A percentile compares a stretch with the other conserved stretches of the same genome.
Conservation (phyloP, 2,888 invertebrate species). For the Lasioglossum figueresi region DNA sequence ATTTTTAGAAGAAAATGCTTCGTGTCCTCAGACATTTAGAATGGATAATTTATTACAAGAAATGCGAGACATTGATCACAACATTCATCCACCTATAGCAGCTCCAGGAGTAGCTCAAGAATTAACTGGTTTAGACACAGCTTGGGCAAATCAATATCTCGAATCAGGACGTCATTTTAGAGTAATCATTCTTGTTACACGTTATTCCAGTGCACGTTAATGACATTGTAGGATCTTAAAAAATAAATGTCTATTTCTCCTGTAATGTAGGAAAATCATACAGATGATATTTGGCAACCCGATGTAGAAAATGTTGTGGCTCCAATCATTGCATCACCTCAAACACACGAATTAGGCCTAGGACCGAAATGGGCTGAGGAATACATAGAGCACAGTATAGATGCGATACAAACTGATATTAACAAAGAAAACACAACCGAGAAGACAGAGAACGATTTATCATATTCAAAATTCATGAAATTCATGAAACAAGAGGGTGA, state of each 20-base stretch:
- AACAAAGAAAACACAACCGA: constrained; percentile 61
- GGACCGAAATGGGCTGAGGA: constrained; percentile 88
- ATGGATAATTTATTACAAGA: constrained; percentile 95
- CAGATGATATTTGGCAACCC: constrained; percentile 85
- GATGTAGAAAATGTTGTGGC: constrained; percentile 68
- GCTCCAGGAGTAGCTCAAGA: constrained; percentile 85
- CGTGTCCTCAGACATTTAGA: constrained; percentile 91
- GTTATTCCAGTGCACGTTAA: neutral
- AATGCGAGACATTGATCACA: constrained; percentile 91
- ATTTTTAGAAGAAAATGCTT: constrained; percentile 87
- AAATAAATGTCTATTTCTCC: constrained; percentile 54
- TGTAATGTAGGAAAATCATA: constrained; percentile 77
- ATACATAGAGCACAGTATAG: constrained; percentile 84
- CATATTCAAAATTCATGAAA: constrained; percentile 92
- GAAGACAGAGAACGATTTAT: constrained; percentile 84
- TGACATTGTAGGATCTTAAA: neutral
- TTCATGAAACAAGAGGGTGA: constrained; percentile 91
- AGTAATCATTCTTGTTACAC: constrained; percentile 73
- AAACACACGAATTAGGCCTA: constrained; percentile 83
- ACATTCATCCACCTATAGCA: constrained; percentile 83
- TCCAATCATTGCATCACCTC: constrained; percentile 55
- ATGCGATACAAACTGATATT: constrained; percentile 75
- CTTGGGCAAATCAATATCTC: constrained; percentile 86
- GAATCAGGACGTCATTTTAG: constrained; percentile 82
- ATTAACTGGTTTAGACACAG: constrained; percentile 81